phyloP scores from a whole-genome alignment of 2,113 vertebrate species.

The Bubalus kerabau region DNA sequence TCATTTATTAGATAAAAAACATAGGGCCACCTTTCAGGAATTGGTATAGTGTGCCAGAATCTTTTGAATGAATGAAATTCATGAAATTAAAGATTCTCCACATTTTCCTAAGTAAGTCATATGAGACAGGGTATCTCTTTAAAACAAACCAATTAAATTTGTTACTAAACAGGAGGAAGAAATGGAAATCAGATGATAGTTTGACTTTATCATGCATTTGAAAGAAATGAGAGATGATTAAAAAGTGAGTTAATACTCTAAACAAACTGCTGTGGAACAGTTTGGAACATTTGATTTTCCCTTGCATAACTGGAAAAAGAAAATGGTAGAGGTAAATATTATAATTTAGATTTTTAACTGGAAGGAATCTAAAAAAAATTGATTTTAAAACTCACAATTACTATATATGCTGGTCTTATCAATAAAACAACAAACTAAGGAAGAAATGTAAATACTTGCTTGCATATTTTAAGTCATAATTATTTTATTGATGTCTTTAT shows the following conservation, averaged over 20 bases:
- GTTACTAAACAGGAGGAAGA: not conserved
- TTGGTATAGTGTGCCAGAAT: not conserved
- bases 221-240: not conserved
- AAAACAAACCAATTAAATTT: not conserved
- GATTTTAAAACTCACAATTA: not conserved
- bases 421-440: not conserved
- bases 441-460: not conserved
- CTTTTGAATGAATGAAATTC: constrained; percentile 6
- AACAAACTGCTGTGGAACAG: not conserved
- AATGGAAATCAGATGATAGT: not conserved
- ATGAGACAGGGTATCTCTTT: not conserved
- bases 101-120: not conserved
- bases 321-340: not conserved
- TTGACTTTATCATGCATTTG: not conserved
- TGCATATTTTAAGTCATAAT: not conserved
- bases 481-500: not conserved
- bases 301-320: not conserved
- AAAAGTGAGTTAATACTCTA: not conserved
- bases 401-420: not conserved
- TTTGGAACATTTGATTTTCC: not conserved
- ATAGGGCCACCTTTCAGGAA: not conserved
- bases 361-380: not conserved
- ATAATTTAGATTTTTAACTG: not conserved
- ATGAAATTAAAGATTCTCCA: not conserved
- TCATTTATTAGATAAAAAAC: not conserved